Conservation (phyloP, 2,797 vertebrate species). For the Tadarida brasiliensis region DNA sequence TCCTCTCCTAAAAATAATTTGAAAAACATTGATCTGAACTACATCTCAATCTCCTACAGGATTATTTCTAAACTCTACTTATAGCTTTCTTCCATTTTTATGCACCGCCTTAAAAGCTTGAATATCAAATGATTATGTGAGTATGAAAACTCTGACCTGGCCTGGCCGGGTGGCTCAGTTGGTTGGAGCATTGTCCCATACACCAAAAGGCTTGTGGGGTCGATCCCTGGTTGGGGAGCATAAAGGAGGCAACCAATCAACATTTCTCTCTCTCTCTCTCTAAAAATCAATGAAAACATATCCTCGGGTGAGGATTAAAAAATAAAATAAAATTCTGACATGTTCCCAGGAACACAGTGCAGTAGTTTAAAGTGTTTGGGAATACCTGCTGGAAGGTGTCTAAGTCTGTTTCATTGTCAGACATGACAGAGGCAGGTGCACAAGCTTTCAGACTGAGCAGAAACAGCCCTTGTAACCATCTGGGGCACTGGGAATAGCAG, state of each 20-base stretch:
- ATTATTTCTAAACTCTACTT: slow-evolving; percentile 41
- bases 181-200: not conserved
- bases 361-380: slow-evolving; percentile 52
- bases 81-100: not conserved
- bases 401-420: slow-evolving; percentile 61
- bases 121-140: slow-evolving; percentile 22
- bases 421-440: slow-evolving; percentile 44
- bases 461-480: slow-evolving; percentile 14
- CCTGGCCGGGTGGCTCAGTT: not conserved
- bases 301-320: not conserved
- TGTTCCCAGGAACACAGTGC: not conserved
- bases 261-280: not conserved
- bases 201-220: not conserved
- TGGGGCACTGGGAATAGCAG: not conserved
- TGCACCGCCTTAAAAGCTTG: not conserved
- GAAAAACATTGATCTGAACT: not conserved
- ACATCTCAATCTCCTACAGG: not conserved
- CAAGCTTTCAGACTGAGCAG: slow-evolving; percentile 47
- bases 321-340: not conserved
- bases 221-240: not conserved
- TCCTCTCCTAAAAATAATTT: not conserved
- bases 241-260: not conserved
- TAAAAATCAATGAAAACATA: not conserved
- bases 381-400: slow-evolving; percentile 23
- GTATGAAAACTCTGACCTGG: slow-evolving; percentile 39